Conservation (phyloP, 2,888 invertebrate genomes). For the Steinernema scapterisci region DNA sequence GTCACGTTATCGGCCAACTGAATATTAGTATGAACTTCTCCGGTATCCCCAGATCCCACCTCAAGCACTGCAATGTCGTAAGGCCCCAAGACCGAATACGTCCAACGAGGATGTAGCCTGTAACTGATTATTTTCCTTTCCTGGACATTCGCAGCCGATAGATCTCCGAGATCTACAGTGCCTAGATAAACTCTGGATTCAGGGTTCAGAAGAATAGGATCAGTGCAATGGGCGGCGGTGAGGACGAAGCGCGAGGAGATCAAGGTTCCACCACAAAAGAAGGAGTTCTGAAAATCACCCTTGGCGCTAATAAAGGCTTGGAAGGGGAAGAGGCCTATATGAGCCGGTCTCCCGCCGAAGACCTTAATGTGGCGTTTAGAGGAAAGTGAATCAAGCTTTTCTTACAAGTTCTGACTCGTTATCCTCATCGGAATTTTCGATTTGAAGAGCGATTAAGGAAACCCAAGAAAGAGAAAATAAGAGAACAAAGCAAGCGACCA, state of each 20-base stretch:
- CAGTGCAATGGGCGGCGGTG: constrained; percentile 10
- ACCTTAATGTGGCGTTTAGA: not conserved
- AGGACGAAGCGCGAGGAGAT: constrained; percentile 7
- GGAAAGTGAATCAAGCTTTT: too few species aligned
- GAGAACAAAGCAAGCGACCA: too few species aligned
- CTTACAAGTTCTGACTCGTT: too few species aligned
- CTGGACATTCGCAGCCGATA: not conserved
- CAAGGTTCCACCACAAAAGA: not conserved
- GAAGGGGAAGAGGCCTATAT: not conserved
- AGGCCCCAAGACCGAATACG: not conserved
- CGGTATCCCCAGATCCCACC: not conserved
- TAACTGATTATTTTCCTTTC: not conserved
- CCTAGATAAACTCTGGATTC: not conserved
- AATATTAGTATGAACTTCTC: not conserved
- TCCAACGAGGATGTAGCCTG: not conserved
- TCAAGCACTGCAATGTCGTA: not conserved
- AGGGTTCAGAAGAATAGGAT: not conserved
- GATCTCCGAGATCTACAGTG: not conserved
- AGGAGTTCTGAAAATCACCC: not conserved
- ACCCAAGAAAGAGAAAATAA: too few species aligned
- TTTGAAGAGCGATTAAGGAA: too few species aligned
- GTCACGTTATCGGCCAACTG: not conserved
- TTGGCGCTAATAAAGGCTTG: not conserved
- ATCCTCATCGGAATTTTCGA: too few species aligned
- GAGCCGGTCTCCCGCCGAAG: not conserved